Percentiles rank a stretch among this genome's conserved stretches.
Conservation (phyloP, 2,797 vertebrate genomes). For the Gymnothorax javanicus region DNA sequence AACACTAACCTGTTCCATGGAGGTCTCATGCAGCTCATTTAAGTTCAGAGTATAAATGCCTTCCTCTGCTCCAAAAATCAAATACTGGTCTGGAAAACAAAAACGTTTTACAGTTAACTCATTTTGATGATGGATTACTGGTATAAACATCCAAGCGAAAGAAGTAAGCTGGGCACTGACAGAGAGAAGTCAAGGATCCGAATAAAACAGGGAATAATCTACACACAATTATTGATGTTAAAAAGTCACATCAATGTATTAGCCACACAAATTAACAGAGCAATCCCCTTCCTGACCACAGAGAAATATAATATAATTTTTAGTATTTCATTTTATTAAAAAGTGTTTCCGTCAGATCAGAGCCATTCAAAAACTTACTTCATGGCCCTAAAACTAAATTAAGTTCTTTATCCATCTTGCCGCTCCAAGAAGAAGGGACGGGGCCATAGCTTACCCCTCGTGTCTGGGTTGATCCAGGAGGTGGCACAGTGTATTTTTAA, state of each 20-base stretch:
- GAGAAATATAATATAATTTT: no score
- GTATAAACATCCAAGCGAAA: not conserved
- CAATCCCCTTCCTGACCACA: no score
- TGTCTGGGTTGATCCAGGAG: constrained; percentile 89
- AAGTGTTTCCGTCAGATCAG: no score
- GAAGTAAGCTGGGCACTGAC: not conserved
- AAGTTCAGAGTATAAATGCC: constrained; percentile 90
- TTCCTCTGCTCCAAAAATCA: constrained; percentile 89
- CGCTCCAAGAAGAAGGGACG: not conserved
- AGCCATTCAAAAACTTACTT: no score
- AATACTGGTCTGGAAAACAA: constrained; percentile 80
- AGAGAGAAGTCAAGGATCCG: not conserved
- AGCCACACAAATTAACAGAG: no score
- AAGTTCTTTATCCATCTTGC: not conserved
- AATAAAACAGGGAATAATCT: not conserved
- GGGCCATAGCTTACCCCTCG: constrained; percentile 72
- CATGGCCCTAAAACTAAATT: not conserved
- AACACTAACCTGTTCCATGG: constrained; percentile 84
- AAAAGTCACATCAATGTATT: no score
- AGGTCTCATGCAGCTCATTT: constrained; percentile 88
- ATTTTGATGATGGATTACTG: no score
- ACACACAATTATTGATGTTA: no score
- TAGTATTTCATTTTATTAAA: no score
- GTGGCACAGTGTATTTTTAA: constrained; percentile 88
- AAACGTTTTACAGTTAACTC: not conserved